Evolutionary conservation across 2,797 vertebrate genomes (phyloP), one percentile per base, ranked within the genome.

Genomic region (Petrocephalus schoutedeni): DNA sequence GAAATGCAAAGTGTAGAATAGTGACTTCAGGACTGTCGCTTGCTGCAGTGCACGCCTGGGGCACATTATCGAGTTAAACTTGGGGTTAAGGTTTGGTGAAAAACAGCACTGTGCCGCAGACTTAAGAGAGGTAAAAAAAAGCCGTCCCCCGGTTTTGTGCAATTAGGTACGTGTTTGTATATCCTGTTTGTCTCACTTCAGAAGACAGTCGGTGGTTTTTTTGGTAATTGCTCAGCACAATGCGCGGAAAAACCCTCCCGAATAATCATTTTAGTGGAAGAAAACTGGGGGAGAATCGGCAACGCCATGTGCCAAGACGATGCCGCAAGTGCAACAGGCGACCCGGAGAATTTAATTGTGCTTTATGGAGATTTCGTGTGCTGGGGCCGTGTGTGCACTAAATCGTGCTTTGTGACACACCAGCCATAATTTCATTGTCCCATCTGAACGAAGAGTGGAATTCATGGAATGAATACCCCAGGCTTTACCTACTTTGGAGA

Each of bases 181-280:
- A 84, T 84, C 82, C 82, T 84, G 82, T 84, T 84, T 84, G 82
- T 49, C 51, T 84, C 82, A 23, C 82, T 84, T 84, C 21, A 84
- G 82, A 84, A 32, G 53, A 32, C 49, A 84, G 41, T 23, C 51
- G 21, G 21, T 84, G 45, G n/a, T 28, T 84, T 64, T 1, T 64
- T 84, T 32, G 19, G 9, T 51, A 84, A 54, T 77, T 84, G 82
- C 82, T 84, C 51, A 84, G n/a, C 82, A 84, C 51, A 77, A n/a
- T 77, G 28, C 28, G 6, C 14, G 28, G 28, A 71, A 74, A 45
- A 45, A n/a, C 12, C 41, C 53, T 12, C 53, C 71, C 41, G 71
- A 77, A 77, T 49, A n/a, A 77, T 49, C 19, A 2, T 77, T 77
- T 49, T 77, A 77, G 71, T 45, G 41, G 41, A n/a, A 77, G 36